Percentiles rank a stretch among this genome's conserved stretches.
Evolutionary conservation across 2,113 vertebrate species (phyloP).

Genomic region (Paratilapia polleni): DNA sequence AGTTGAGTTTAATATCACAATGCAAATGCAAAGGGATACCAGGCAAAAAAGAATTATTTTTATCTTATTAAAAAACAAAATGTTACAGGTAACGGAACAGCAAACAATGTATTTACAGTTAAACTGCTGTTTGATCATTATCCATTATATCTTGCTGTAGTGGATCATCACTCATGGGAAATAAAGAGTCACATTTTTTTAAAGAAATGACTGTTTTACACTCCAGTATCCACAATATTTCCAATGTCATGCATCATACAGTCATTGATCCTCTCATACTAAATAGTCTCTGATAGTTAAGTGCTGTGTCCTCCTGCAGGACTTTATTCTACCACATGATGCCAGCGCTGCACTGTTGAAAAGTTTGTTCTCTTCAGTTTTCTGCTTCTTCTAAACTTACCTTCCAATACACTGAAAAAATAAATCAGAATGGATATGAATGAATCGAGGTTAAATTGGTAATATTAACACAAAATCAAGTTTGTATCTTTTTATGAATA

Average conservation of each 20-base stretch:
- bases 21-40: neutral
- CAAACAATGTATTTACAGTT: neutral
- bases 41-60: neutral
- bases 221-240: neutral
- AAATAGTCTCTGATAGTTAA: neutral
- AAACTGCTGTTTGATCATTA: neutral
- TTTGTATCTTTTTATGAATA: neutral
- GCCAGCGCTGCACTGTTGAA: conserved; percentile 67
- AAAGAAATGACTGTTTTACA: neutral
- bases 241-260: neutral
- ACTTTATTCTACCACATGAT: conserved; percentile 58
- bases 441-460: neutral
- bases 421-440: neutral
- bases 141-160: neutral
- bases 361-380: neutral
- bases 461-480: neutral
- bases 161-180: no score
- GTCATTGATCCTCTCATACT: neutral
- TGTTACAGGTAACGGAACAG: neutral
- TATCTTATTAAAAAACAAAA: neutral
- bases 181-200: no score
- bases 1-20: neutral
- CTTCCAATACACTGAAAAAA: neutral
- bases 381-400: neutral
- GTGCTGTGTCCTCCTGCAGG: neutral